Percentiles rank a stretch among this genome's conserved stretches.
phyloP scores from a whole-genome alignment of 2,113 vertebrate species.

The Myiozetetes cayanensis region DNA sequence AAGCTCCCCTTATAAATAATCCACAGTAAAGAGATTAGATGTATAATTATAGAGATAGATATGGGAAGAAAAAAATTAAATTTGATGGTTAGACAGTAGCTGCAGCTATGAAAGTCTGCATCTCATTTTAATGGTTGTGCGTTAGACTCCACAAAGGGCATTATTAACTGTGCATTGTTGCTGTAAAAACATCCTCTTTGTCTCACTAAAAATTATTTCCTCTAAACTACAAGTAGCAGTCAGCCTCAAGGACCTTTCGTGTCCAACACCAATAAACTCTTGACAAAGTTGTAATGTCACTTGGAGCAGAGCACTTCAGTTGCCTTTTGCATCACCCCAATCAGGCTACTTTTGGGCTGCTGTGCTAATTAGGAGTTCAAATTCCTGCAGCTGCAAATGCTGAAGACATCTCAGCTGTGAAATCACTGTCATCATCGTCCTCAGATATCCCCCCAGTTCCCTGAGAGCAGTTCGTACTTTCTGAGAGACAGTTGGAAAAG shows the following conservation, averaged over 20 bases:
- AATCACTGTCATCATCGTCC: not conserved
- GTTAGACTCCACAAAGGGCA: not conserved
- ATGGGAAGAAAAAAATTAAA: not conserved
- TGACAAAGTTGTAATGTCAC: not conserved
- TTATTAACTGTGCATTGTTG: not conserved
- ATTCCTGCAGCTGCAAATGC: not conserved
- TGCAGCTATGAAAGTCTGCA: not conserved
- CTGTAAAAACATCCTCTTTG: not conserved
- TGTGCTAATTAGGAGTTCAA: not conserved
- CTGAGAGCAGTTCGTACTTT: not conserved
- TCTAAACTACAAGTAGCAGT: not conserved
- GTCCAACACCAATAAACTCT: not conserved
- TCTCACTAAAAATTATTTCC: not conserved
- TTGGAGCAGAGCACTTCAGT: not conserved
- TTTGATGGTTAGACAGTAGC: not conserved
- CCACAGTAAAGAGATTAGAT: not conserved
- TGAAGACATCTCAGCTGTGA: not conserved
- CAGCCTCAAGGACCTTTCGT: not conserved
- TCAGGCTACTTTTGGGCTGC: not conserved
- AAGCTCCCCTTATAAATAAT: constrained; percentile 4
- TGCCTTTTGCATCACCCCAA: not conserved
- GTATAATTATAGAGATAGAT: not conserved
- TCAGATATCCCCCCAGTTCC: not conserved
- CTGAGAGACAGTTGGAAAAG: not conserved
- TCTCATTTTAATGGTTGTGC: not conserved